phyloP scores from a whole-genome alignment of 2,797 vertebrate species.

The Poecilia picta region DNA sequence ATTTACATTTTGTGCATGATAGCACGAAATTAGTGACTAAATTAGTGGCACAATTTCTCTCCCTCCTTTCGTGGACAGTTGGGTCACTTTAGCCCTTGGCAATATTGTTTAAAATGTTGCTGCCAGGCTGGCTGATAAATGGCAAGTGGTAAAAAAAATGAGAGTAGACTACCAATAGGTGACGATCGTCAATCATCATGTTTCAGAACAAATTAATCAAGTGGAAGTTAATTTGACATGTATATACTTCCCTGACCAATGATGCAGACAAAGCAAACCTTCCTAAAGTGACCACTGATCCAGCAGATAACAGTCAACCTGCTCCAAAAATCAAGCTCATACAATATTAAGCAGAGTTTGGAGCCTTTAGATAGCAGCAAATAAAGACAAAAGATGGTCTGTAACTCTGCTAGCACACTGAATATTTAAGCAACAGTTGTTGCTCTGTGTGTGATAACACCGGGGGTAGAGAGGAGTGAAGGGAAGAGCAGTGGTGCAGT shows the following conservation, averaged over 20 bases:
- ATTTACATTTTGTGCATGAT: not conserved
- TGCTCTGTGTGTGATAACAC: slow-evolving; percentile 17
- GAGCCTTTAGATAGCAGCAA: not conserved
- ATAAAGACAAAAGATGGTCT: not conserved
- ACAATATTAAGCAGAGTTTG: not conserved
- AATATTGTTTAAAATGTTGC: not conserved
- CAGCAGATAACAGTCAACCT: not conserved
- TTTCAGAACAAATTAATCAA: not conserved
- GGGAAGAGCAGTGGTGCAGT: slow-evolving; percentile 38
- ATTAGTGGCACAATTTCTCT: not conserved
- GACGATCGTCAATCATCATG: not conserved
- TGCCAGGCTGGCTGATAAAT: not conserved
- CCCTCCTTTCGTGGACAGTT: not conserved
- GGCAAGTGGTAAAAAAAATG: not conserved
- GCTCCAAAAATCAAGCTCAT: not conserved
- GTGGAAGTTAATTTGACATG: not conserved
- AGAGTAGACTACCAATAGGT: not conserved
- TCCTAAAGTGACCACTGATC: not conserved
- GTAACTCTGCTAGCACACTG: slow-evolving; percentile 1
- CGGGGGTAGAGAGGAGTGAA: slow-evolving; percentile 26
- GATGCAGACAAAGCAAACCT: not conserved
- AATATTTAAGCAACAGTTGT: slow-evolving; percentile 12
- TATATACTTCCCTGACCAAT: not conserved
- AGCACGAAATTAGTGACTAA: not conserved
- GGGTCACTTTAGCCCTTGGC: not conserved